Evolutionary conservation across 1,140 invertebrate genomes (phyloP).

Genomic region (Eurosta solidaginis): DNA sequence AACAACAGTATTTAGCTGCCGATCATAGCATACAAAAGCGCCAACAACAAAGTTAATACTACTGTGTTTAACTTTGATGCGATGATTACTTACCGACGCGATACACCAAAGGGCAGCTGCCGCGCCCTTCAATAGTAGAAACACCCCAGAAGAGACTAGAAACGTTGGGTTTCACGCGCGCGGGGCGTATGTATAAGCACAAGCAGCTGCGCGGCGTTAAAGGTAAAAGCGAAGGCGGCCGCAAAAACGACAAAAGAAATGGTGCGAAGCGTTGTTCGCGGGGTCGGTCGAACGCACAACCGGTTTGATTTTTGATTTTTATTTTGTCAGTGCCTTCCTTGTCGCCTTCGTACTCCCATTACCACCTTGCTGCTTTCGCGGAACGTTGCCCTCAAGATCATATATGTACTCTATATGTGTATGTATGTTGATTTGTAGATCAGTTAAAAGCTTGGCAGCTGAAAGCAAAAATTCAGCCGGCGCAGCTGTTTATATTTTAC

Average conservation of each 20-base stretch:
- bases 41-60: not conserved
- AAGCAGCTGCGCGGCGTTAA: not conserved
- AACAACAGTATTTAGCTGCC: not conserved
- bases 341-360: not conserved
- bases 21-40: slow-evolving; percentile 17
- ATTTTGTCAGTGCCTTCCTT: not conserved
- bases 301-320: not conserved
- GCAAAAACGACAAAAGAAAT: too few relatives aligned
- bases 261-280: not conserved
- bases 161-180: too few relatives aligned
- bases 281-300: not conserved
- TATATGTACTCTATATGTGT: too few relatives aligned
- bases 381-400: too few relatives aligned
- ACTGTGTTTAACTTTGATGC: not conserved
- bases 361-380: not conserved
- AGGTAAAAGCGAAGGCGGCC: not conserved
- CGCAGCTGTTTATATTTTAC: not conserved
- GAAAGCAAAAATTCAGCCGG: not conserved
- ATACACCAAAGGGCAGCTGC: not conserved
- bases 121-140: not conserved
- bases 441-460: not conserved
- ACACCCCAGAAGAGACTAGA: not conserved
- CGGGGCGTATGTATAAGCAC: not conserved
- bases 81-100: not conserved
- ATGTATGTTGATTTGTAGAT: not conserved